Evolutionary conservation across 2,888 invertebrate species (phyloP), one percentile per base, ranked within the genome.

Genomic region (Thera obeliscata): DNA sequence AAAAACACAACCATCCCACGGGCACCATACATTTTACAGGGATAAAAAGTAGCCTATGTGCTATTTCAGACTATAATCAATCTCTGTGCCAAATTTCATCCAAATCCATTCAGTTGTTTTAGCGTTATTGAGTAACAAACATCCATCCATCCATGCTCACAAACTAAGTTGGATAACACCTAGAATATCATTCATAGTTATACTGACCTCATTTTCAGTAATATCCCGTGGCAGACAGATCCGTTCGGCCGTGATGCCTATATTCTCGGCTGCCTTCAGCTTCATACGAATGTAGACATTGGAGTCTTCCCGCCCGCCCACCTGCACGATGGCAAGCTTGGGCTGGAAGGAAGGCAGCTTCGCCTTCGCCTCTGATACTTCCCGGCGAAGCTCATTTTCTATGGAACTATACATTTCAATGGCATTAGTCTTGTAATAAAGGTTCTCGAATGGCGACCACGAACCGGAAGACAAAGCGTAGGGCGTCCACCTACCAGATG

Each of bases 271-370:
- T 0, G 98, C 97, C 87, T 97, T 98, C 66, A 99, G 95, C 93
- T 99, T 99, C 96, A 98, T 98, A 48, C 98, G 94, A 83, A 99
- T 99, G 92, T 99, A 99, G 4, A 99, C 99, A 93, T 99, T 99
- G 56, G 99, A 99, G 90, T 99, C 99, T 87, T 98, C 98, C 0
- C 99, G 95, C 1, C 96, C 97, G 9, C 99, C 99, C 70, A 99
- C 99, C 95, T 99, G 97, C 56, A 99, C 97, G 83, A 99, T 98
- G 35, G 98, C 97, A 74, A 99, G 94, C 11, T 96, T 96, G 0
- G 97, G 96, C 73, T 89, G 87, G 86, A 97, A 98, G 69, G 94
- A 89, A 2, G 96, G 94, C 66, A 95, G 81, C 71, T 90, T 87
- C 63, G 92, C 83, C 59, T 94, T 94, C 71, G 97, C 85, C 63